Conservation (phyloP, 2,113 vertebrate species). For the Thalassarche chlororhynchos region DNA sequence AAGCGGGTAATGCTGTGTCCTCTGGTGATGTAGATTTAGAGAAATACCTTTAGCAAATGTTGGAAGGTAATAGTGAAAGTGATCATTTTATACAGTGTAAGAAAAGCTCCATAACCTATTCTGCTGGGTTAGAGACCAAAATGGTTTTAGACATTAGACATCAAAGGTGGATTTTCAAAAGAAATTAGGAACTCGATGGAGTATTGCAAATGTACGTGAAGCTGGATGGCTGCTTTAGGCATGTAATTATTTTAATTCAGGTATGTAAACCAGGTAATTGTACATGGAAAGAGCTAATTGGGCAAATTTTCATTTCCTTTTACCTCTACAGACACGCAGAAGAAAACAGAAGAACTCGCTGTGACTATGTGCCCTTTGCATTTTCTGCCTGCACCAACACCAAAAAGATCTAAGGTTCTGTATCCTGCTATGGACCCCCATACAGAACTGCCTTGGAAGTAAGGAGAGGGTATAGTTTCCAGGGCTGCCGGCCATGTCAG, state of each 20-base stretch:
- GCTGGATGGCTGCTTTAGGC: constrained; percentile 13
- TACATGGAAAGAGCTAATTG: constrained; percentile 42
- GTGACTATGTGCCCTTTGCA: neutral
- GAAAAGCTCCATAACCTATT: neutral
- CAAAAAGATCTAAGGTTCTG: neutral
- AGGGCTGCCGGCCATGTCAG: neutral
- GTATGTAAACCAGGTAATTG: constrained; percentile 20
- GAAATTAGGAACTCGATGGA: neutral
- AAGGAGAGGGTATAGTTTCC: neutral
- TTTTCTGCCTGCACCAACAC: neutral
- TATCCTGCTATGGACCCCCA: neutral
- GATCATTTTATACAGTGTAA: neutral
- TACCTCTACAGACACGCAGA: neutral
- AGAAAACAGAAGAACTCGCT: neutral
- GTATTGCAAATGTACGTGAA: neutral
- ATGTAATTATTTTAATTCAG: constrained; percentile 16
- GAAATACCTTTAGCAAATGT: neutral
- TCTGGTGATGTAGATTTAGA: neutral
- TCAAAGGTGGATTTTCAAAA: neutral
- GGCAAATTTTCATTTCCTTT: constrained; percentile 26
- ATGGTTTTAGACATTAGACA: neutral
- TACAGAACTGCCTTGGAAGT: neutral
- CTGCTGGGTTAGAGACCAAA: neutral
- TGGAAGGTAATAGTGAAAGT: neutral
- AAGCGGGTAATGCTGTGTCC: neutral